Percentiles rank a stretch among this genome's conserved stretches.
These are phyloP conservation scores for Mya arenaria DNA, from an alignment of 1,140 invertebrate species.

Conservation along the genomic window DNA sequence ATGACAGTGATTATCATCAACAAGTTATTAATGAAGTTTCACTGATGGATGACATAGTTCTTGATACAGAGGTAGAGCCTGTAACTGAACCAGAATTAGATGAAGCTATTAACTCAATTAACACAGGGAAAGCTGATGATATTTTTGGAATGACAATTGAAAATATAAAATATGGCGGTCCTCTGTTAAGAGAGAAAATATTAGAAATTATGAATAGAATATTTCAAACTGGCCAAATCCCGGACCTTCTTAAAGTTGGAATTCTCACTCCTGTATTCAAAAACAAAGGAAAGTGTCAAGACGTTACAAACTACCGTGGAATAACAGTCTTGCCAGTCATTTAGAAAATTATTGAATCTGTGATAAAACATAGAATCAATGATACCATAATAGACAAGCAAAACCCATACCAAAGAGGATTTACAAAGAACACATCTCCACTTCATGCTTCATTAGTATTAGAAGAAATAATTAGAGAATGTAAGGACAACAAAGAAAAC, in stretches of 20 bases:
- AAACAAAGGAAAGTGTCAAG: neutral
- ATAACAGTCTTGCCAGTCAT: constrained; percentile 33
- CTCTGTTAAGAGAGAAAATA: no score
- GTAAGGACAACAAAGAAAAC: neutral
- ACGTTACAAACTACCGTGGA: neutral
- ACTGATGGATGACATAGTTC: no score
- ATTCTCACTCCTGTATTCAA: constrained; percentile 5
- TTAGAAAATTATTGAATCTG: constrained; percentile 27
- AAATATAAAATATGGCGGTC: no score
- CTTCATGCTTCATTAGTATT: constrained; percentile 15
- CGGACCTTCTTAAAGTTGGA: neutral
- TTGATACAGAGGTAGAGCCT: no score
- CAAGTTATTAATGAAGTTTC: no score
- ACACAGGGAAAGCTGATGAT: no score
- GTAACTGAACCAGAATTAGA: no score
- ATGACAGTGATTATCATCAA: no score
- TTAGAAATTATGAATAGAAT: no score
- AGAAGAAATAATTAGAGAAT: constrained; percentile 7
- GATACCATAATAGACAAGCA: neutral
- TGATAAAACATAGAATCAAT: constrained; percentile 32
- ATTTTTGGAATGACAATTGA: no score
- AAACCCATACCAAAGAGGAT: constrained; percentile 5
- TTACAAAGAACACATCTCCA: constrained; percentile 5
- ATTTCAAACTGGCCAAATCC: no score
- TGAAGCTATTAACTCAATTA: no score